Conservation (phyloP, 1,140 invertebrate species). For the Drosophila takahashii region DNA sequence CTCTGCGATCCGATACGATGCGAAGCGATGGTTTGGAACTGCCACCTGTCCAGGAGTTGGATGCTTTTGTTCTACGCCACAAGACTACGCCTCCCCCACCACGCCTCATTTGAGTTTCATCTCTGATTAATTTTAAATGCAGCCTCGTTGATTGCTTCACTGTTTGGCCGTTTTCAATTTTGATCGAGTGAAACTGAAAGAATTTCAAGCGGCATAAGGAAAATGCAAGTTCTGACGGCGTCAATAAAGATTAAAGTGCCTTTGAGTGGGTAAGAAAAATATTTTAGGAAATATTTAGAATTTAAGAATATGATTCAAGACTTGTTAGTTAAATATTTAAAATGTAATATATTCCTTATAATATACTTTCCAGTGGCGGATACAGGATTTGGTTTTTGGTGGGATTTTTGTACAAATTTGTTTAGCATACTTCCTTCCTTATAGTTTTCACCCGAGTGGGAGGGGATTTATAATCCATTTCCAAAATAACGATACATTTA, state of each 20-base stretch:
- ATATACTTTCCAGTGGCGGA: too few species aligned
- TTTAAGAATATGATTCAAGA: too few species aligned
- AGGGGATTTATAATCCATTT: too few species aligned
- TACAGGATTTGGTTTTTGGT: too few species aligned
- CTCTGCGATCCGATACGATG: slow-evolving; percentile 18
- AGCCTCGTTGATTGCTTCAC: neutral
- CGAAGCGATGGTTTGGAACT: slow-evolving; percentile 22
- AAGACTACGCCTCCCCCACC: slow-evolving; percentile 2
- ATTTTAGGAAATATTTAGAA: neutral
- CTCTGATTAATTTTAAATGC: slow-evolving; percentile 29
- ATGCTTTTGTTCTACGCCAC: slow-evolving; percentile 29
- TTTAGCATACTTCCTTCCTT: too few species aligned
- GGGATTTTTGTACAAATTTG: too few species aligned
- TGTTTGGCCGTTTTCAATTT: neutral
- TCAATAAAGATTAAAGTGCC: neutral
- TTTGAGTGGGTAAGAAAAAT: neutral
- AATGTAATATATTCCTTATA: too few species aligned
- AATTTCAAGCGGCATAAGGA: neutral
- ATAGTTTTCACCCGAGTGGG: too few species aligned
- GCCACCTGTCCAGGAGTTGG: slow-evolving; percentile 45
- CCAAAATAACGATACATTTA: too few species aligned
- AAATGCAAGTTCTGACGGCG: neutral
- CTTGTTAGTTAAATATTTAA: too few species aligned
- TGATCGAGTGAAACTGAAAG: neutral
- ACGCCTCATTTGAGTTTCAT: slow-evolving; percentile 34